Evolutionary conservation across 2,888 invertebrate genomes (phyloP).

Genomic region (Gymnosoma rotundatum): DNA sequence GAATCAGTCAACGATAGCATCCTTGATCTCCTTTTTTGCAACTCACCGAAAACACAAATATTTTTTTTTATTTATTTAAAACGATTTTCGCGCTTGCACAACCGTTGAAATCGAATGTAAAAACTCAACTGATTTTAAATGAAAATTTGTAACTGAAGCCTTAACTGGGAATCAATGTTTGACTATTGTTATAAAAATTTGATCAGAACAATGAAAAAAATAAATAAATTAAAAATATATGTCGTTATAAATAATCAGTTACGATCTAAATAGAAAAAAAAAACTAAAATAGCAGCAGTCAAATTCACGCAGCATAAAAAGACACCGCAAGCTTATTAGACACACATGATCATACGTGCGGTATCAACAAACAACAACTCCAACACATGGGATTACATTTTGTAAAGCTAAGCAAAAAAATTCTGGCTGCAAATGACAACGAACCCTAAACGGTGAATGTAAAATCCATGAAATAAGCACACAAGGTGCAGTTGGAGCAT

Average conservation of each 20-base stretch:
- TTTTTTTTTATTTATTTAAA: neutral
- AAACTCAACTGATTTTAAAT: conserved; percentile 64
- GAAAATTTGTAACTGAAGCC: conserved; percentile 52
- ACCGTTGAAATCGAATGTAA: conserved; percentile 51
- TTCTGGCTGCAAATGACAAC: conserved; percentile 60
- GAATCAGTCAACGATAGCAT: neutral
- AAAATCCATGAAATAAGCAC: conserved; percentile 35
- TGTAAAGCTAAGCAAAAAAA: neutral
- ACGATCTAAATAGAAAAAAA: conserved; percentile 41
- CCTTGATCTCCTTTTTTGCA: conserved; percentile 26
- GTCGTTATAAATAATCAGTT: conserved; percentile 64
- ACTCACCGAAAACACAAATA: conserved; percentile 62
- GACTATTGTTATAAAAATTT: conserved; percentile 56
- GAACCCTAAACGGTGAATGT: conserved; percentile 65
- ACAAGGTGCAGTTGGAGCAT: conserved; percentile 62
- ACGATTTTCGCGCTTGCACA: conserved; percentile 49
- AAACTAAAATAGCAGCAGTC: conserved; percentile 40
- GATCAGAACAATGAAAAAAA: conserved; percentile 58
- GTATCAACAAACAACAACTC: conserved; percentile 18
- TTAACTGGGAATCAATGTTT: conserved; percentile 64
- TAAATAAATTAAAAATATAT: conserved; percentile 47
- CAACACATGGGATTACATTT: conserved; percentile 32
- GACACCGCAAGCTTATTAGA: conserved; percentile 58
- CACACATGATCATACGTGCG: neutral
- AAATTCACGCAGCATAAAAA: conserved; percentile 62